Conservation (phyloP, 2,797 vertebrate genomes). For the Bradypodion pumilum region DNA sequence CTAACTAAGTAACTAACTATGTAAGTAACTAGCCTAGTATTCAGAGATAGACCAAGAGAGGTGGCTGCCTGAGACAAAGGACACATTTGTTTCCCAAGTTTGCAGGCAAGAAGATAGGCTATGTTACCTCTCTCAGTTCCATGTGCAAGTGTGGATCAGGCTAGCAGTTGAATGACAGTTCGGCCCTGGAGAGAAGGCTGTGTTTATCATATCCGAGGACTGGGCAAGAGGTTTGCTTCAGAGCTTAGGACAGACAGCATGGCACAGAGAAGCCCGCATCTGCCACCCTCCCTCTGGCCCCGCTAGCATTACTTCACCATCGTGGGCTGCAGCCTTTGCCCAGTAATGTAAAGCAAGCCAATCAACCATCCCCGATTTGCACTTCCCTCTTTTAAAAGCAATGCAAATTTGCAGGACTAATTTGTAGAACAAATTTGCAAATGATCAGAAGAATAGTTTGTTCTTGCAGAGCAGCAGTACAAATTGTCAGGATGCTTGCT, state of each 20-base stretch:
- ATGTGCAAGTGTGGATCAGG: not conserved
- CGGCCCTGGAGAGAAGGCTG: not conserved
- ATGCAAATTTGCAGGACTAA: slow-evolving; percentile 24
- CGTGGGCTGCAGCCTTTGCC: not conserved
- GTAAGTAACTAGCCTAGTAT: not conserved
- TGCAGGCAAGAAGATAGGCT: no score
- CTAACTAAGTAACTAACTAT: no score
- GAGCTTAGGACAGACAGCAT: no score
- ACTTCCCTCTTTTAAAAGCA: slow-evolving; percentile 28
- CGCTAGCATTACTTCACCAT: not conserved
- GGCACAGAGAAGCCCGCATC: no score
- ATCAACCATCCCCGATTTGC: not conserved
- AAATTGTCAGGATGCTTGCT: slow-evolving; percentile 35
- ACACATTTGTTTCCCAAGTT: no score
- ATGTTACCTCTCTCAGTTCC: not conserved
- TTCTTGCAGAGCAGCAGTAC: slow-evolving; percentile 6
- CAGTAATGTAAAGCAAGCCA: not conserved
- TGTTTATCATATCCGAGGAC: no score
- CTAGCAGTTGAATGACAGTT: not conserved
- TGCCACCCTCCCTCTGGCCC: not conserved
- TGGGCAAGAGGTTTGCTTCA: no score
- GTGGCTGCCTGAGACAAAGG: not conserved
- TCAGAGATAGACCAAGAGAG: not conserved
- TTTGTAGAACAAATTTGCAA: slow-evolving; percentile 25
- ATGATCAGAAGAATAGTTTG: not conserved